Evolutionary conservation across 2,797 vertebrate genomes (phyloP).

Genomic region (Manis javanica): DNA sequence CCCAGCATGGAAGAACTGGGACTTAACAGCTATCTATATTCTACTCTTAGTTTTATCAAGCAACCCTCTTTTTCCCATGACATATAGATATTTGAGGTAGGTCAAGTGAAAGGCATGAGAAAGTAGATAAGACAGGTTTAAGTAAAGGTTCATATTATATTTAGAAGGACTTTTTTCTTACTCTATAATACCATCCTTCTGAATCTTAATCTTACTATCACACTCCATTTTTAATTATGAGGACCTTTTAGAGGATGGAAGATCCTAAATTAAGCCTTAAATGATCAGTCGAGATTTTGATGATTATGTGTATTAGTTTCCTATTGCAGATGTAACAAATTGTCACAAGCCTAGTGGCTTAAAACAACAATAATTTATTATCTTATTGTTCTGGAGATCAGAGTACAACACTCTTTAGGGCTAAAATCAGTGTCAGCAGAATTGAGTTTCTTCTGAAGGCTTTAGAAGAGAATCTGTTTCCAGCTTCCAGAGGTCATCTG

Average conservation of each 20-base stretch:
- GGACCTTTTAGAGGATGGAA: not conserved
- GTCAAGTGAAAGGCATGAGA: not conserved
- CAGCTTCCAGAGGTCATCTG: not conserved
- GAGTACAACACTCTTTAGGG: not conserved
- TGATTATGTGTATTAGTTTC: not conserved
- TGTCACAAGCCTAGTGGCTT: not conserved
- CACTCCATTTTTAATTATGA: not conserved
- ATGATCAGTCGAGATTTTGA: not conserved
- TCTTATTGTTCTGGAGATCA: not conserved
- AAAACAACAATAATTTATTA: not conserved
- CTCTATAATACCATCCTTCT: not conserved
- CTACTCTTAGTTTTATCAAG: not conserved
- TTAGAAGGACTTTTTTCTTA: not conserved
- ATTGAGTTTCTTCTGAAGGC: not conserved
- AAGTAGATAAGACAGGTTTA: not conserved
- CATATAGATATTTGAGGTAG: not conserved
- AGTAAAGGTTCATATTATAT: not conserved
- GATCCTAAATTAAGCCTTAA: not conserved
- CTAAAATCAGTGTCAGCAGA: not conserved
- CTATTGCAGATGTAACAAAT: not conserved
- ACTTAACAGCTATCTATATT: not conserved
- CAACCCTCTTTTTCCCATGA: not conserved
- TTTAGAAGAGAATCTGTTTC: not conserved
- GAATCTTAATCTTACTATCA: not conserved
- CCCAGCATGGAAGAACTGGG: not conserved